Evolutionary conservation across 2,888 invertebrate genomes (phyloP).

Genomic region (Folsomia candida): DNA sequence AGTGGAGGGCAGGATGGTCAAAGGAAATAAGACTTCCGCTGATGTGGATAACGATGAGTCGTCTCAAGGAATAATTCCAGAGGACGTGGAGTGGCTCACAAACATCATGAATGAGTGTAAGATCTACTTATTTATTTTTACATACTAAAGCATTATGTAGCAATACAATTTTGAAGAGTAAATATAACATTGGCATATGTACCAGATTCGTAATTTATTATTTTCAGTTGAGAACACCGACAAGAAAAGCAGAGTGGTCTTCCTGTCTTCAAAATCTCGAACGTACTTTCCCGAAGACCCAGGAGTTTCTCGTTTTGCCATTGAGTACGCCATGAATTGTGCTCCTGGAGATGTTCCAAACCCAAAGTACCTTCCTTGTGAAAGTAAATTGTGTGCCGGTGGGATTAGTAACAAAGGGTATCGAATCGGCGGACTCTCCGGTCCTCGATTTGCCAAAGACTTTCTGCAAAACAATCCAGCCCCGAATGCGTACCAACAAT

Average conservation of each 20-base stretch:
- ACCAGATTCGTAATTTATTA: too few relatives aligned
- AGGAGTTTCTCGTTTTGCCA: slow-evolving; percentile 20
- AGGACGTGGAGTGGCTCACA: too few relatives aligned
- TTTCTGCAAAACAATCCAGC: slow-evolving; percentile 9
- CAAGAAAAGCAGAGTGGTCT: slow-evolving; percentile 17
- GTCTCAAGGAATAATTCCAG: too few relatives aligned
- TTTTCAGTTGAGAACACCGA: neutral
- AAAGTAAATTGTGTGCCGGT: slow-evolving; percentile 10
- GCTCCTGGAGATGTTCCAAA: slow-evolving; percentile 23
- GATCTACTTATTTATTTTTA: too few relatives aligned
- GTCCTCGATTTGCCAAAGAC: slow-evolving; percentile 9
- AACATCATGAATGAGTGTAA: too few relatives aligned
- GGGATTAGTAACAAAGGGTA: slow-evolving; percentile 27
- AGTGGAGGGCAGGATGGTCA: too few relatives aligned
- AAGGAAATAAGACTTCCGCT: too few relatives aligned
- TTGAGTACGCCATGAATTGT: neutral
- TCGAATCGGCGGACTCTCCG: slow-evolving; percentile 30
- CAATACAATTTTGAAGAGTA: too few relatives aligned
- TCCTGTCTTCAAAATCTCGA: slow-evolving; percentile 20
- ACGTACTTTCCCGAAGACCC: slow-evolving; percentile 19
- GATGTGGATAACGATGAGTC: too few relatives aligned
- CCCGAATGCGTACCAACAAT: slow-evolving; percentile 20
- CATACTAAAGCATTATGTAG: too few relatives aligned
- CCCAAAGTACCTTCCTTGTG: neutral
- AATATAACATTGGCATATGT: too few relatives aligned